phyloP scores from a whole-genome alignment of 2,797 vertebrate genomes.

The Sciaenops ocellatus region DNA sequence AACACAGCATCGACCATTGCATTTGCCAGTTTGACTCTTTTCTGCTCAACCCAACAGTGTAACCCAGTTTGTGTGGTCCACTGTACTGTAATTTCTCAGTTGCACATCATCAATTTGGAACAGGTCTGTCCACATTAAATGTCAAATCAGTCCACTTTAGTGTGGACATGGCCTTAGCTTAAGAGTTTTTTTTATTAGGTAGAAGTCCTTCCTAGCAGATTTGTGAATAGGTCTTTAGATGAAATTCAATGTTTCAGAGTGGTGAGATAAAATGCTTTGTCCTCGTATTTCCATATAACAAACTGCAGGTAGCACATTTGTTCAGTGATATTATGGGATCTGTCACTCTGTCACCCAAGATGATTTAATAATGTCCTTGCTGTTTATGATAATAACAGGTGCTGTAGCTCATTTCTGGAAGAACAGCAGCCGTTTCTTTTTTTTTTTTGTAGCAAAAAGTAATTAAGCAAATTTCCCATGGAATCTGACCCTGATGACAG shows the following conservation, averaged over 20 bases:
- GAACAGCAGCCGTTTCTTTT: background rate
- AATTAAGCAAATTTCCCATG: constrained; percentile 10
- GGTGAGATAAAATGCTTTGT: background rate
- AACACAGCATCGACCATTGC: background rate
- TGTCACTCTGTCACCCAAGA: background rate
- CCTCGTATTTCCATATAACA: background rate
- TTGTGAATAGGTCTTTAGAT: background rate
- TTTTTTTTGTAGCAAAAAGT: constrained; percentile 2
- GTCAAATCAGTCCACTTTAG: background rate
- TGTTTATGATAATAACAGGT: background rate
- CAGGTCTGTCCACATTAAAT: no score
- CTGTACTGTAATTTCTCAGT: background rate
- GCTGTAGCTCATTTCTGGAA: background rate
- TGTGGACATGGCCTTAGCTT: no score
- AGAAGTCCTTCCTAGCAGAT: background rate
- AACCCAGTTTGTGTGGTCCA: background rate
- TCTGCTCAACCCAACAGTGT: background rate
- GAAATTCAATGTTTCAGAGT: no score
- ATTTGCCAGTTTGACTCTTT: background rate
- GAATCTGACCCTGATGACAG: constrained; percentile 1
- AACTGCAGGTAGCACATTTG: background rate
- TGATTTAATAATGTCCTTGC: background rate
- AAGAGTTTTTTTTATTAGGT: background rate
- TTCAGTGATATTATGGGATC: background rate
- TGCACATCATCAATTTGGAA: background rate